Evolutionary conservation across 1,140 invertebrate species (phyloP).

Genomic region (Stegodyphus mimosarum): DNA sequence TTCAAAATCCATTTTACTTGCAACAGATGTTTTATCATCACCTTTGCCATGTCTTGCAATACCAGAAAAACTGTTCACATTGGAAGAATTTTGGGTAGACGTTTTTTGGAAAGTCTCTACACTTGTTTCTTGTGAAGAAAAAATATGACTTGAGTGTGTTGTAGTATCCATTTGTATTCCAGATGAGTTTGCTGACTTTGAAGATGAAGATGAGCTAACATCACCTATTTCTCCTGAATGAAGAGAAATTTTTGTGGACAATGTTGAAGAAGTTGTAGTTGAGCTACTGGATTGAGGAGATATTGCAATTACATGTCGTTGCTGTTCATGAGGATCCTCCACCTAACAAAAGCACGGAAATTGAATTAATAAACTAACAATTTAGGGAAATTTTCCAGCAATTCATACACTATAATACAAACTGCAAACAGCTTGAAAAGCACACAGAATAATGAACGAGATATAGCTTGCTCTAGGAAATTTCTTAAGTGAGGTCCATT

Average conservation of each 20-base stretch:
- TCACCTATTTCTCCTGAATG: conserved; percentile 7
- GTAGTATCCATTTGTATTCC: neutral
- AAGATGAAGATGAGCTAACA: conserved; percentile 6
- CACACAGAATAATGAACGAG: too few species aligned
- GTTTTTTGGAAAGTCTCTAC: neutral
- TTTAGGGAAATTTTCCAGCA: neutral
- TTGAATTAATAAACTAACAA: neutral
- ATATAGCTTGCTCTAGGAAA: too few species aligned
- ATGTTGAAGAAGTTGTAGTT: neutral
- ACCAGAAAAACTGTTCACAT: neutral
- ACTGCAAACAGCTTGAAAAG: too few species aligned
- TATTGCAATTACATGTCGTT: neutral
- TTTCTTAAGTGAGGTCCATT: too few species aligned
- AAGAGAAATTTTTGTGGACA: neutral
- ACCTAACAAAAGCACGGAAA: neutral
- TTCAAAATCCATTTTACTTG: too few species aligned
- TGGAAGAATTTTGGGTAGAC: conserved; percentile 34
- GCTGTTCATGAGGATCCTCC: neutral
- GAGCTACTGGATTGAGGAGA: neutral
- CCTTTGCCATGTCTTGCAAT: neutral
- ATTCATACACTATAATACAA: too few species aligned
- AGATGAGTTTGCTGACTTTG: conserved; percentile 2
- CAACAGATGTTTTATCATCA: too few species aligned
- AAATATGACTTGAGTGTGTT: neutral
- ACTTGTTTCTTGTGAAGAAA: conserved; percentile 14